Base-by-base conservation (phyloP, 2,888 invertebrate species). In the Miltochrista miniata region DNA sequence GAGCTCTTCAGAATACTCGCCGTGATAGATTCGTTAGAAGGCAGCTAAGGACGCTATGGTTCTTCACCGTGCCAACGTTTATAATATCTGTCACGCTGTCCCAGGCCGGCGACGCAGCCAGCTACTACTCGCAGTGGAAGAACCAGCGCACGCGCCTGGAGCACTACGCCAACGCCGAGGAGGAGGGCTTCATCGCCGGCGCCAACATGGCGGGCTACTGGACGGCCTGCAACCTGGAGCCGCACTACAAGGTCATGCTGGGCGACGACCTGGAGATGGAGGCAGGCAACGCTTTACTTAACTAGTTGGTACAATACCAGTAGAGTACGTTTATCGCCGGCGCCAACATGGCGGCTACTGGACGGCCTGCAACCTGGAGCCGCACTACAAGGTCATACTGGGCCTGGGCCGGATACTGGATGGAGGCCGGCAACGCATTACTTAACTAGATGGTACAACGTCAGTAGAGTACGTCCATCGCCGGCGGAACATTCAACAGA, bases 131-230 rank as follows among this genome's bases (percentile, higher is more conserved):
- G 0, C 87, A 88, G 53, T 86, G 84, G 87, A 86, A 85, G 51
- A 75, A 84, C 69, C 69, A 73, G 4, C 76, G 90, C 1, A 43
- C 81, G 12, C 78, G 90, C 0, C 56, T 76, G 50, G 84, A 85
- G 42, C 86, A 89, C 64, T 74, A 67, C 61, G 50, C 48, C 12
- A 83, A 76, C 58, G 90, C 90, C 0, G 72, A 70, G 62, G 80
- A 87, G 56, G 79, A 82, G 66, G 90, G 90, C n/a, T 51, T 42
- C 61, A 47, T 87, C 11, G 90, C 90, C 24, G 90, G 89, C 18
- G 75, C 81, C 58, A 90, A 90, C 73, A 90, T 90, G 90, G 72
- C 90, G 1, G 90, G 90, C 40, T 80, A 74, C 72, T 89, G 90
- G 90, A 58, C 61, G 0, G 74, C 88, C 2, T 77, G 77, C 74